A percentile compares a stretch with the other conserved stretches of the same genome.
phyloP scores from a whole-genome alignment of 1,140 invertebrate species.

The Lordiphosa collinella region DNA sequence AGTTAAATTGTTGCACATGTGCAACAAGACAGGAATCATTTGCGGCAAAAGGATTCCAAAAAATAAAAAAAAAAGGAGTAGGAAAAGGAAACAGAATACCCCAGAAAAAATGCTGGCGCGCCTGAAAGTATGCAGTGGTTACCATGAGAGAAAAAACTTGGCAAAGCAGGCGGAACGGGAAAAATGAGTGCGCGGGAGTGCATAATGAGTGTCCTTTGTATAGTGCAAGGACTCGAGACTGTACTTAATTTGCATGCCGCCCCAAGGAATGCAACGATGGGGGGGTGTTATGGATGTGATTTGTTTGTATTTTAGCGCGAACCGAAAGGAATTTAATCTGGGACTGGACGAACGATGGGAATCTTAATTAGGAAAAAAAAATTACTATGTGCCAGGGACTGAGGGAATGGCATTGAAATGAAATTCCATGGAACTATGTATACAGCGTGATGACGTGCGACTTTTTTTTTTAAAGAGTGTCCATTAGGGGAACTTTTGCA shows the following conservation, averaged over 20 bases:
- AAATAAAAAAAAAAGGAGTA: background rate
- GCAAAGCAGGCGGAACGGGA: background rate
- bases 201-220: slow-evolving; percentile 71
- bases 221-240: slow-evolving; percentile 41
- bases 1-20: slow-evolving; percentile 34
- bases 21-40: background rate
- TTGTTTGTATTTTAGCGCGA: slow-evolving; percentile 20
- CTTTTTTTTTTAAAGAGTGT: no score
- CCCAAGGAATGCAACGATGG: slow-evolving; percentile 18
- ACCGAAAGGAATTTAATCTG: slow-evolving; percentile 18
- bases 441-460: no score
- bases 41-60: background rate
- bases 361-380: slow-evolving; percentile 16
- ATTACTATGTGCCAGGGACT: slow-evolving; percentile 1
- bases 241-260: slow-evolving; percentile 57
- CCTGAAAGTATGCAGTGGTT: slow-evolving; percentile 44
- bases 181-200: slow-evolving; percentile 8
- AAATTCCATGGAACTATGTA: no score
- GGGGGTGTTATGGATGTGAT: slow-evolving; percentile 43
- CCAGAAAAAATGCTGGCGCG: slow-evolving; percentile 42
- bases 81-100: background rate
- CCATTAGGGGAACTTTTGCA: no score
- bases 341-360: slow-evolving; percentile 4
- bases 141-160: slow-evolving; percentile 18
- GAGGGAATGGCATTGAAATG: no score